Evolutionary conservation across 2,888 invertebrate genomes (phyloP).

Genomic region (Odontomyia ornata): DNA sequence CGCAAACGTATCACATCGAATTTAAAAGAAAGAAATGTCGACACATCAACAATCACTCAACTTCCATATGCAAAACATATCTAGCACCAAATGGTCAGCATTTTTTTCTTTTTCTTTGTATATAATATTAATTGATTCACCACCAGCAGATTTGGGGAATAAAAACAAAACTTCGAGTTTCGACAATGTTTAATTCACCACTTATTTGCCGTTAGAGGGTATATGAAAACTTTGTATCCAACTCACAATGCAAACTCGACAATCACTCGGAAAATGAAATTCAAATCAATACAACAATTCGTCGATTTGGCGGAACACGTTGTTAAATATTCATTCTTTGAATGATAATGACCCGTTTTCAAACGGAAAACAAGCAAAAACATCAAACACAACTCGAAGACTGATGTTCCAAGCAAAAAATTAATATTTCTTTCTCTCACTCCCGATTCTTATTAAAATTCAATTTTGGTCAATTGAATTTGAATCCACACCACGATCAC

Average conservation of each 20-base stretch:
- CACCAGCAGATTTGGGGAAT: neutral
- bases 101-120: neutral
- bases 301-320: too few species aligned
- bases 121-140: neutral
- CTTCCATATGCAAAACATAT: constrained; percentile 12
- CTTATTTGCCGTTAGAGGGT: neutral
- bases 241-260: neutral
- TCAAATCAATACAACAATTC: too few species aligned
- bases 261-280: too few species aligned
- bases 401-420: neutral
- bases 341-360: too few species aligned
- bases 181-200: neutral
- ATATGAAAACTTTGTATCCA: neutral
- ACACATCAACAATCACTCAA: neutral
- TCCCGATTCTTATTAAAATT: neutral
- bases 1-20: constrained; percentile 3
- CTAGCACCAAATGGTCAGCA: neutral
- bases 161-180: neutral
- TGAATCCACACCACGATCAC: constrained; percentile 11
- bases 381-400: too few species aligned
- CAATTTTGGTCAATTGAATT: constrained; percentile 14
- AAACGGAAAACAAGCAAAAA: too few species aligned
- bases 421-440: neutral
- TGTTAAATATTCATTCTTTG: too few species aligned
- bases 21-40: neutral